A percentile compares a stretch with the other conserved stretches of the same genome.
These are phyloP conservation scores for Hydrocynus forskahlii DNA, from an alignment of 2,797 vertebrate species.

Conservation along the genomic window DNA sequence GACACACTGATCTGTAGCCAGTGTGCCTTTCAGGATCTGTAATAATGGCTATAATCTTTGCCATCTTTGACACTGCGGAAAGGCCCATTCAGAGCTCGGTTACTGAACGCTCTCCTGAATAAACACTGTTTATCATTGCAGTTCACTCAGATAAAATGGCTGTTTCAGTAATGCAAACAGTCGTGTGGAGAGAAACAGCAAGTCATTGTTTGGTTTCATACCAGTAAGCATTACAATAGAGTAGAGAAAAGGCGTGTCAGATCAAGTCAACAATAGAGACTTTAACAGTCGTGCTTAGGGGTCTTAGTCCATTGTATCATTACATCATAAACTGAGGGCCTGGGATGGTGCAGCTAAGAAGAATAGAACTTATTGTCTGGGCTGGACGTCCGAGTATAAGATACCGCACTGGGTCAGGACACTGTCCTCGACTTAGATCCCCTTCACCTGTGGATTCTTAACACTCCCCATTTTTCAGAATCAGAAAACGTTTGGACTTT, in stretches of 20 bases:
- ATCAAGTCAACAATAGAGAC: not conserved
- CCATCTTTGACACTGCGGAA: not conserved
- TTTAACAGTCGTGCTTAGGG: not conserved
- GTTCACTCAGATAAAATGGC: not conserved
- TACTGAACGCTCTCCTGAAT: not conserved
- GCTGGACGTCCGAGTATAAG: not conserved
- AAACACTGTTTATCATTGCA: not conserved
- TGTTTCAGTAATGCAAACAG: constrained; percentile 2
- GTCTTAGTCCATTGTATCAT: not conserved
- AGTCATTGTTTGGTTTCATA: not conserved
- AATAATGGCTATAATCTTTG: not conserved
- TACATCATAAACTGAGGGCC: not conserved
- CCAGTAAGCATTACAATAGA: not conserved
- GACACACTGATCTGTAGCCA: not conserved
- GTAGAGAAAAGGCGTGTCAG: not conserved
- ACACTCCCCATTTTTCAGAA: not conserved
- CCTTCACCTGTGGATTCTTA: too few species aligned
- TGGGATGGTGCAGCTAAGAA: not conserved
- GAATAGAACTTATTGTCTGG: not conserved
- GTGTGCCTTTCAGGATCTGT: not conserved
- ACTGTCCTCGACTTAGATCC: too few species aligned
- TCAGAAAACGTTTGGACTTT: too few species aligned
- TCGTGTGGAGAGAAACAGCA: not conserved
- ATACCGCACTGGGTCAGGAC: too few species aligned
- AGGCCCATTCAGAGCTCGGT: not conserved